A percentile compares a stretch with the other conserved stretches of the same genome.
phyloP scores from a whole-genome alignment of 2,888 invertebrate species.

The Heliothis peltigera region DNA sequence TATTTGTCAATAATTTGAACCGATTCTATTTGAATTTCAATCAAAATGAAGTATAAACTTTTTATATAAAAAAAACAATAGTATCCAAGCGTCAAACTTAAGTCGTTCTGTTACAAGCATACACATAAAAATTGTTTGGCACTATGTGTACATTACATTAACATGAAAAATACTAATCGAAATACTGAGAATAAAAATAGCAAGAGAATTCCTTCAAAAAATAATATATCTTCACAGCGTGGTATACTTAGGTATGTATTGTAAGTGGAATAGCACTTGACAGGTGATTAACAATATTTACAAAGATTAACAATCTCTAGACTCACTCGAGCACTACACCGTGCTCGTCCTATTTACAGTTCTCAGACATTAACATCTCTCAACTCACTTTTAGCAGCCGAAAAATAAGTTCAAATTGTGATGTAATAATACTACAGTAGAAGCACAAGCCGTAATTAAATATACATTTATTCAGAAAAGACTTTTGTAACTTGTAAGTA shows the following conservation, averaged over 20 bases:
- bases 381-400: slow-evolving; percentile 47
- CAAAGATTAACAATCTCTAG: slow-evolving; percentile 81
- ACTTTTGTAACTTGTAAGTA: slow-evolving; percentile 34
- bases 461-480: slow-evolving; percentile 23
- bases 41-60: slow-evolving; percentile 51
- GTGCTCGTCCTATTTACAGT: slow-evolving; percentile 59
- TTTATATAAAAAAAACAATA: slow-evolving; percentile 58
- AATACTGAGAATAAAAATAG: slow-evolving; percentile 75
- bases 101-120: slow-evolving; percentile 67
- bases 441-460: slow-evolving; percentile 37
- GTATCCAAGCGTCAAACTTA: slow-evolving; percentile 63
- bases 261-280: slow-evolving; percentile 80
- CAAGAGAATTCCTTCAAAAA: slow-evolving; percentile 74
- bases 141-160: slow-evolving; percentile 76
- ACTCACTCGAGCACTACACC: slow-evolving; percentile 67
- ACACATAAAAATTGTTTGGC: slow-evolving; percentile 83
- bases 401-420: slow-evolving; percentile 39
- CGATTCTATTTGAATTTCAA: slow-evolving; percentile 45
- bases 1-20: slow-evolving; percentile 56
- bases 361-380: slow-evolving; percentile 56
- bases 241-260: slow-evolving; percentile 69
- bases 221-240: slow-evolving; percentile 80
- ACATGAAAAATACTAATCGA: slow-evolving; percentile 72
- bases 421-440: slow-evolving; percentile 55
- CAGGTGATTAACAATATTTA: slow-evolving; percentile 85